Conservation (phyloP, 2,888 invertebrate species). For the Platynereis dumerilii region DNA sequence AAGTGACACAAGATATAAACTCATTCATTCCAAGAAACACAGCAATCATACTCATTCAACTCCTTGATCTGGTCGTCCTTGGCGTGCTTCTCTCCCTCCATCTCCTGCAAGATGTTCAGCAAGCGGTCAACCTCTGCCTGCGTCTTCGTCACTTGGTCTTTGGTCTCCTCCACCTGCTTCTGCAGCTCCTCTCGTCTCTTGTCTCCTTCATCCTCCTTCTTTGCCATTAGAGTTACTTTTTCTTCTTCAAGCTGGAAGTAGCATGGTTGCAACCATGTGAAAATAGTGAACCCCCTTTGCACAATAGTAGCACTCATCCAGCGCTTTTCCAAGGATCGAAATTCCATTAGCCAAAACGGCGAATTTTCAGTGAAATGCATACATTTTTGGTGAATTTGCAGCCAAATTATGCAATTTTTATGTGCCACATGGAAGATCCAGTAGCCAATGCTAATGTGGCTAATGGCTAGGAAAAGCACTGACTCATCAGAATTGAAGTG, state of each 20-base stretch:
- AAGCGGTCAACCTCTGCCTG: constrained; percentile 63
- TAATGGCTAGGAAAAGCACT: too few relatives aligned
- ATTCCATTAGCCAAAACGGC: too few relatives aligned
- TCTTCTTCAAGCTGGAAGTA: constrained; percentile 25
- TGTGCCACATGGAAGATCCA: too few relatives aligned
- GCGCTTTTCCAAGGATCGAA: background rate
- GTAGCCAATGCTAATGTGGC: too few relatives aligned
- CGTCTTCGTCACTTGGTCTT: constrained; percentile 41
- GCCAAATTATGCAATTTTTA: background rate
- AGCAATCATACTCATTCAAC: constrained; percentile 60
- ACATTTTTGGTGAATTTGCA: background rate
- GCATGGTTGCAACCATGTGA: too few relatives aligned
- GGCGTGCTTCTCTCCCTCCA: constrained; percentile 62
- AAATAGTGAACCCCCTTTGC: too few relatives aligned
- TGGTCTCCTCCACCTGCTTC: constrained; percentile 30
- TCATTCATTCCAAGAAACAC: too few relatives aligned
- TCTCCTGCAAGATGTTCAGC: constrained; percentile 60
- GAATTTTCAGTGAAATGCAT: background rate
- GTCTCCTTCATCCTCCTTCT: constrained; percentile 31
- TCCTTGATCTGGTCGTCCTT: constrained; percentile 58
- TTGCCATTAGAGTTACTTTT: constrained; percentile 14
- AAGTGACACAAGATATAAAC: too few relatives aligned
- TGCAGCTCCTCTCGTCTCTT: constrained; percentile 30
- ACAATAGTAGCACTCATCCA: background rate
- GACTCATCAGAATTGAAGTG: too few relatives aligned